phyloP scores from a whole-genome alignment of 2,113 vertebrate genomes.

The Castor canadensis region DNA sequence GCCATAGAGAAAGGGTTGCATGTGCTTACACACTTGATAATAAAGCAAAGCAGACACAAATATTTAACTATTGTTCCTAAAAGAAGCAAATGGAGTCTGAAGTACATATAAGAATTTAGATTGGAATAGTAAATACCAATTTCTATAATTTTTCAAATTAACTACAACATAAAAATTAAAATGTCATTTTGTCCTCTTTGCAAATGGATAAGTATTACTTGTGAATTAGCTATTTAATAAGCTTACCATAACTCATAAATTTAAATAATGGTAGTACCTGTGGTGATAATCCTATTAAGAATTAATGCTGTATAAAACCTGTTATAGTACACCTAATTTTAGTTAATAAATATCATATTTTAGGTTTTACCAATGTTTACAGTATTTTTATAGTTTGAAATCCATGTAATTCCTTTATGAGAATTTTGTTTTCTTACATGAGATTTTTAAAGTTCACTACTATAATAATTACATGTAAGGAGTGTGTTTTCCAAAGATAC shows the following conservation, averaged over 20 bases:
- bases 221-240: background rate
- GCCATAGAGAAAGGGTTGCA: background rate
- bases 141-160: conserved; percentile 38
- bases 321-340: conserved; percentile 28
- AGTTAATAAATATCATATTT: background rate
- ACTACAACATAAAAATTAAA: conserved; percentile 4
- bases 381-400: conserved; percentile 19
- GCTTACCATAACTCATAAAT: background rate
- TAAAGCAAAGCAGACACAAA: background rate
- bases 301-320: background rate
- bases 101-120: background rate
- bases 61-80: background rate
- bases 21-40: background rate
- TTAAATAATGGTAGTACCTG: background rate
- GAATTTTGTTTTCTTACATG: background rate
- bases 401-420: background rate
- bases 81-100: background rate
- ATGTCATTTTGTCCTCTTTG: conserved; percentile 8
- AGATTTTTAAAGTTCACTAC: background rate
- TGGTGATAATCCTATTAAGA: background rate
- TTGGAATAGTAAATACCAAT: background rate
- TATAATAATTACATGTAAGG: background rate
- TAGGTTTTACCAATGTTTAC: background rate
- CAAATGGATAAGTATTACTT: conserved; percentile 11
- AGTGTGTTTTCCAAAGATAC: background rate